Base-by-base conservation (phyloP, 2,797 vertebrate species). In the Columba guinea region DNA sequence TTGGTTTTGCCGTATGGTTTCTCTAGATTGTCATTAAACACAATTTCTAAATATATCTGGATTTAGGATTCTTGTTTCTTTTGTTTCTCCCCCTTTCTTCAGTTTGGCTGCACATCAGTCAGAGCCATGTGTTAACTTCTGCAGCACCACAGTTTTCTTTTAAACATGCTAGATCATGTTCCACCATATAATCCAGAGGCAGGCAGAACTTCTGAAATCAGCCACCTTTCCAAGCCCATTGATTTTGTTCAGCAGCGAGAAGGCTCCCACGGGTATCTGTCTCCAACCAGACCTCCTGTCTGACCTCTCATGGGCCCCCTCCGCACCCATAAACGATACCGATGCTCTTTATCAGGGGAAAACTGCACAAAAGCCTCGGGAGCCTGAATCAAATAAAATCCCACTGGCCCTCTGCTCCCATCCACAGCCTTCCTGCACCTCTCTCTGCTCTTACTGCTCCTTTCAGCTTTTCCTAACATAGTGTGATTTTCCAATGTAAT, bases 211-310 rank as follows among this genome's bases (percentile, higher is more conserved):
- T 30, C 37, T 30, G 39, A 58, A 78, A 55, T 27, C 41, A 65
- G 41, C 83, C 2, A 0, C 24, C 22, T 10, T 44, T 24, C n/a
- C 0, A 7, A 5, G 1, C 30, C 0, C 0, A 5, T 41, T 0
- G 1, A 5, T 69, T 69, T 28, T 39, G n/a, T 49, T 71, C 59
- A 11, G 41, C 3, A 3, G 20, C 4, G 4, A 34, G 20, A 80
- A 64, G 53, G 32, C 28, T 77, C 30, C 34, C 37, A 8, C 11
- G 12, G 26, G 35, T 68, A 34, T 34, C 56, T 69, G 37, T 41
- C 65, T 85, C 26, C 4, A 87, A 73, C 27, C 76, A 41, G 37
- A 64, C 28, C 34, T 91, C 23, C 51, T 60, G 9, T 44, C 78
- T 68, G 58, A 48, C 11, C 32, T 82, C 30, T 82, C 11, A 0